A percentile compares a stretch with the other conserved stretches of the same genome.
These are phyloP conservation scores for Cryptoblepharus egeriae DNA, from an alignment of 2,797 vertebrate species.

Conservation along the genomic window DNA sequence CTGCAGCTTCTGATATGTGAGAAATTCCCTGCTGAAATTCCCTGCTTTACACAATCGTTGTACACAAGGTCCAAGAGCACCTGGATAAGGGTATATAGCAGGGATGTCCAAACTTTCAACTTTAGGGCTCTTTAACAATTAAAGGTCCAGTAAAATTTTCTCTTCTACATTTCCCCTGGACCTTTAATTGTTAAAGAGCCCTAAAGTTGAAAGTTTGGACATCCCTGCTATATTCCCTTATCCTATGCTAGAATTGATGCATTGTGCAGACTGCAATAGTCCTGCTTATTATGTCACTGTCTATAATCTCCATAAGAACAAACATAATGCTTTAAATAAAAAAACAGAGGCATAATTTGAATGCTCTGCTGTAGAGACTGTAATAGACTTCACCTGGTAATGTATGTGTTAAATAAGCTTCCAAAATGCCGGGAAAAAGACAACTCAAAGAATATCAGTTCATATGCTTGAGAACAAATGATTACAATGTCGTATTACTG, in stretches of 20 bases:
- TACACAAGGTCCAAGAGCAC: too few species aligned
- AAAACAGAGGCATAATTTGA: background rate
- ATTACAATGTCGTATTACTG: constrained; percentile 52
- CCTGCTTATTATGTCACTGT: background rate
- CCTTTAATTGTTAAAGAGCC: too few species aligned
- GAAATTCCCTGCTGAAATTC: too few species aligned
- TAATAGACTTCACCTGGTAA: constrained; percentile 32
- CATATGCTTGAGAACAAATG: constrained; percentile 37
- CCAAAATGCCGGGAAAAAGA: constrained; percentile 42
- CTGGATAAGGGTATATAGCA: too few species aligned
- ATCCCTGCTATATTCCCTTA: too few species aligned
- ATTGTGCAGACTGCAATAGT: background rate
- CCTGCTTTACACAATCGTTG: too few species aligned
- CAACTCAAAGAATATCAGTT: constrained; percentile 46
- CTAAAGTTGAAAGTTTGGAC: too few species aligned
- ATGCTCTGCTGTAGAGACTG: background rate
- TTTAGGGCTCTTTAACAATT: too few species aligned
- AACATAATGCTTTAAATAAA: background rate
- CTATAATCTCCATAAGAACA: background rate
- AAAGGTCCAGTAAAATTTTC: too few species aligned
- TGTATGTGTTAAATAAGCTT: constrained; percentile 55
- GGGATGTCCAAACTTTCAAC: too few species aligned
- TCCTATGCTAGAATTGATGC: background rate
- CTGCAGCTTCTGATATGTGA: too few species aligned
- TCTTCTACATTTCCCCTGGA: too few species aligned